phyloP scores from a whole-genome alignment of 2,113 vertebrate genomes.

The Grammomys dolichurus region DNA sequence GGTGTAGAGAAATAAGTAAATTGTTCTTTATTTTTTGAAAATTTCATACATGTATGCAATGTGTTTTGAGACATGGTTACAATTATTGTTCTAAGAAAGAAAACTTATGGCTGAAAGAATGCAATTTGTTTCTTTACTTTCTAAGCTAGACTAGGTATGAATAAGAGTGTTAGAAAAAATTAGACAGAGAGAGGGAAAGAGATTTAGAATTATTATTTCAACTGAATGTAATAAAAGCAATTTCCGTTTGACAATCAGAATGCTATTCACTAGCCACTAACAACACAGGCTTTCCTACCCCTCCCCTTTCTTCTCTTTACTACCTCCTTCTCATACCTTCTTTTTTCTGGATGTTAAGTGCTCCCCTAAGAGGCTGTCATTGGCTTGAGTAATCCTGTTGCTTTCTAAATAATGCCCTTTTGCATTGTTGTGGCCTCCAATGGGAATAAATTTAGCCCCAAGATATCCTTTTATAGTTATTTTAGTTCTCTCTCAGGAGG shows the following conservation, averaged over 20 bases:
- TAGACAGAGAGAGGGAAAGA: not conserved
- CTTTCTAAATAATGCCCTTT: constrained; percentile 35
- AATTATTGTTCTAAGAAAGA: constrained; percentile 36
- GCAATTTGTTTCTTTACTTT: constrained; percentile 32
- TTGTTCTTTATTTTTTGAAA: not conserved
- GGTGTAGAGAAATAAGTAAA: not conserved
- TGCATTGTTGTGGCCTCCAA: constrained; percentile 49
- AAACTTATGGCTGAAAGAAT: constrained; percentile 24
- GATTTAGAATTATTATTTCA: not conserved
- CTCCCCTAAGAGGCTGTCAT: constrained; percentile 26
- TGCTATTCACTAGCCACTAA: not conserved
- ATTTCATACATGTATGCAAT: not conserved
- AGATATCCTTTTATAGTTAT: constrained; percentile 65
- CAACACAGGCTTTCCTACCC: not conserved
- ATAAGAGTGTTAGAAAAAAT: constrained; percentile 19
- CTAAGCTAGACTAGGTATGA: not conserved
- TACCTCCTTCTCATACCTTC: not conserved
- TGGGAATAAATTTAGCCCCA: constrained; percentile 10
- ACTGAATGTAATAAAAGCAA: not conserved
- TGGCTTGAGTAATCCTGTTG: constrained; percentile 58
- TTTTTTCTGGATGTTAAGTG: constrained; percentile 28
- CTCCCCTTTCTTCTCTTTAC: not conserved
- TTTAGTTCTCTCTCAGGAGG: constrained; percentile 62
- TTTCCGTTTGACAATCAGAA: constrained; percentile 46
- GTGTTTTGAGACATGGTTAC: constrained; percentile 48